Base-by-base conservation (phyloP, 1,140 invertebrate genomes). In the Cydia amplana region DNA sequence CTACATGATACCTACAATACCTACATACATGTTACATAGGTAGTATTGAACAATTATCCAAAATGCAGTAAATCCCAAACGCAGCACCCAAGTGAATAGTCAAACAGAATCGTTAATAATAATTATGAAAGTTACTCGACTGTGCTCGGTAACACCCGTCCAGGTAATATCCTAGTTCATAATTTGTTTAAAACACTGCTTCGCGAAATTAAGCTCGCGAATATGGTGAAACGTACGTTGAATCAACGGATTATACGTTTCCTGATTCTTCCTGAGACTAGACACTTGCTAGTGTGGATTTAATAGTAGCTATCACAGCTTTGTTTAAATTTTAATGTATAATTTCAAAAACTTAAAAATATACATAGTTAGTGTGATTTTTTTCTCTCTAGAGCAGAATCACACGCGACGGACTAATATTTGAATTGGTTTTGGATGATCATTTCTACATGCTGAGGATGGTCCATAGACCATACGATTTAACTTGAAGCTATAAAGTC, bases 141-240 rank as follows among this genome's bases (percentile, higher is more conserved):
- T 67, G 20, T 36, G 28, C 64, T 67, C 64, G 12, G 25, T 67
- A 67, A 67, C 64, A 67, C 64, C 64, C 64, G 64, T 67, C 64
- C 64, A 67, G 64, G 64, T 67, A 64, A 64, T 64, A 67, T n/a
- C 25, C 64, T n/a, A 67, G 64, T 67, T 67, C 28, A 32, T 67
- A 67, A 67, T 36, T 67, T 36, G 64, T 67, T 67, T 65, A 67
- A 67, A 67, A 67, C 63, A 67, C 64, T 23, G 25, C 23, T 67
- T n/a, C 64, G 23, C n/a, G 64, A 67, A 14, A 67, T 67, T 36
- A 67, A 67, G 28, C 64, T 67, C 64, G 28, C 23, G 64, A 67
- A 32, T 16, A 32, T 32, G 25, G 23, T 28, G 7, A 36, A 67
- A 67, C 16, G 28, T 36, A n/a, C 51, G 51, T 16, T 9, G n/a